A percentile compares a stretch with the other conserved stretches of the same genome.
These are phyloP conservation scores for Tinamus major DNA, from an alignment of 2,797 vertebrate species.

Conservation along the genomic window DNA sequence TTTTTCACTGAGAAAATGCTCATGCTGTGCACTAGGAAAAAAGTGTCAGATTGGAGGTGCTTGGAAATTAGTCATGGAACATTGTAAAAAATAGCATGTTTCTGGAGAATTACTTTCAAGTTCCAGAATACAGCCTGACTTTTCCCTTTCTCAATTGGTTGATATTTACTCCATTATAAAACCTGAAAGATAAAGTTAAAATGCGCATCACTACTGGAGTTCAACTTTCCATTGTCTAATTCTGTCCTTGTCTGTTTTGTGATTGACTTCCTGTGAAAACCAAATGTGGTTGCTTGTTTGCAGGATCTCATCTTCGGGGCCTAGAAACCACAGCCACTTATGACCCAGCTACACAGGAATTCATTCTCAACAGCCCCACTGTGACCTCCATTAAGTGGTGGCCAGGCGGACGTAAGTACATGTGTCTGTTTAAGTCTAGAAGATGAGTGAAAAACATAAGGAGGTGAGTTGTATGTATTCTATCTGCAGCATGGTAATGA, in stretches of 20 bases:
- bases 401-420: slow-evolving; percentile 95
- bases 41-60: slow-evolving; percentile 42
- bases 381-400: slow-evolving; percentile 99
- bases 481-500: background rate
- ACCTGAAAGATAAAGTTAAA: background rate
- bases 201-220: slow-evolving; percentile 46
- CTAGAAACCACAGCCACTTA: slow-evolving; percentile 97
- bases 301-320: slow-evolving; percentile 94
- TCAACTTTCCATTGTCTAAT: background rate
- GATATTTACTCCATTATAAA: background rate
- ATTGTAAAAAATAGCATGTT: background rate
- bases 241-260: background rate
- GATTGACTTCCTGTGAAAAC: background rate
- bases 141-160: background rate
- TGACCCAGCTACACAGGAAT: slow-evolving; percentile 93
- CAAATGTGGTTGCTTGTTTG: slow-evolving; percentile 20
- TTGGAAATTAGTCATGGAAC: slow-evolving; percentile 22
- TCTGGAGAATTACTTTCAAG: background rate
- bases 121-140: background rate
- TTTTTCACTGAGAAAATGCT: background rate
- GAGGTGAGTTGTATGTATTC: background rate
- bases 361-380: slow-evolving; percentile 95
- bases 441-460: background rate
- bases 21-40: background rate
- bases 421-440: background rate